A percentile compares a stretch with the other conserved stretches of the same genome.
Conservation (phyloP, 2,888 invertebrate genomes). For the Drosophila nr. fundita region DNA sequence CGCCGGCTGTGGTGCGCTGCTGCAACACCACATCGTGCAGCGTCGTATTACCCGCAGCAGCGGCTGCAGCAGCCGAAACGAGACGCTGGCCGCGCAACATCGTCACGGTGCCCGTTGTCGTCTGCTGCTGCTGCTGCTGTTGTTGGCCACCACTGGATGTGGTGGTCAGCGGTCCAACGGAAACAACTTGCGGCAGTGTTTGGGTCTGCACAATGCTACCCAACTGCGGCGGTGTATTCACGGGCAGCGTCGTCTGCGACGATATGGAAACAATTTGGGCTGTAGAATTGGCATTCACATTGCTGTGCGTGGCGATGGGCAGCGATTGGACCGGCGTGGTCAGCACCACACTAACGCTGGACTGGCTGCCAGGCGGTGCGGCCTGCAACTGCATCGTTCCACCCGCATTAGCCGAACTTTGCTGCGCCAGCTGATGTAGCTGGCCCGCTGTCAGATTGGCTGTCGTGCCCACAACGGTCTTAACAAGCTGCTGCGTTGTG, state of each 20-base stretch:
- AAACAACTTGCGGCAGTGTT: conserved; percentile 84
- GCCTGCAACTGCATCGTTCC: conserved; percentile 73
- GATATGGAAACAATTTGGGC: conserved; percentile 84
- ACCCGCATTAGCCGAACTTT: conserved; percentile 57
- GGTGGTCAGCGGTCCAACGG: conserved; percentile 85
- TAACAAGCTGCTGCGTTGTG: conserved; percentile 82
- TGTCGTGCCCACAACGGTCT: conserved; percentile 83
- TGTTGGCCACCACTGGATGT: conserved; percentile 81
- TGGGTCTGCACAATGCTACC: conserved; percentile 84
- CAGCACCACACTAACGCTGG: conserved; percentile 84
- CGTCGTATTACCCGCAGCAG: conserved; percentile 70
- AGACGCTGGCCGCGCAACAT: conserved; percentile 84
- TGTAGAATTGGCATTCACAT: conserved; percentile 48
- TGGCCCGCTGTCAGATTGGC: conserved; percentile 85
- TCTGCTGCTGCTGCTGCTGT: conserved; percentile 57
- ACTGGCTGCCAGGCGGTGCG: conserved; percentile 69
- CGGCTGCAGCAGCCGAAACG: conserved; percentile 75
- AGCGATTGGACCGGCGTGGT: conserved; percentile 84
- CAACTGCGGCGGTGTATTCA: conserved; percentile 76
- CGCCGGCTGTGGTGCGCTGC: conserved; percentile 82
- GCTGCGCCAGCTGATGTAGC: conserved; percentile 85
- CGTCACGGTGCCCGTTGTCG: conserved; percentile 80
- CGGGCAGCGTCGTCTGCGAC: conserved; percentile 80
- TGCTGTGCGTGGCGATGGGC: conserved; percentile 73
- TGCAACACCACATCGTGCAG: conserved; percentile 84